These are phyloP conservation scores for Oncorhynchus gorbuscha DNA, from an alignment of 2,113 vertebrate genomes.

Conservation along the genomic window DNA sequence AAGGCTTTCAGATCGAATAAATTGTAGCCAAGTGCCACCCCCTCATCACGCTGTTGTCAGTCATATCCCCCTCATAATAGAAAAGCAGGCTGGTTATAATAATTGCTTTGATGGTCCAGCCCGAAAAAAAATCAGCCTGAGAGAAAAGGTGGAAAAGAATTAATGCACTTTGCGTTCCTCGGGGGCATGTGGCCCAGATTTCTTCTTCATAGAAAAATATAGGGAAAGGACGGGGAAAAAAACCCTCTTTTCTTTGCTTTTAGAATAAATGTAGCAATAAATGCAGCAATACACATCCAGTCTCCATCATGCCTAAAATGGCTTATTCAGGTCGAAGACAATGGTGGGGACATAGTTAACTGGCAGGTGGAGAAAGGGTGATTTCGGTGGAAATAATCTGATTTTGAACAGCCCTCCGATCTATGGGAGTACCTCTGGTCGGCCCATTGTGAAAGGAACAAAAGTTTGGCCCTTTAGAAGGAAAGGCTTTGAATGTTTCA, in stretches of 20 bases:
- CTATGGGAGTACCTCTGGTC: conserved; percentile 76
- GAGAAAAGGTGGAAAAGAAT: conserved; percentile 99
- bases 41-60: conserved; percentile 84
- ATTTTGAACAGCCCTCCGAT: conserved; percentile 83
- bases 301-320: conserved; percentile 79
- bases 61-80: conserved; percentile 93
- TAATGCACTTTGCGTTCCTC: conserved; percentile 94
- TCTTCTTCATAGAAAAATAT: conserved; percentile 74
- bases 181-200: conserved; percentile 98
- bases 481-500: conserved; percentile 77
- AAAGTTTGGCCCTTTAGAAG: conserved; percentile 78
- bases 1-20: conserved; percentile 70
- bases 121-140: conserved; percentile 94
- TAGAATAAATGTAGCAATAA: conserved; percentile 83
- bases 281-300: conserved; percentile 85
- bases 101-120: conserved; percentile 98
- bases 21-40: conserved; percentile 71
- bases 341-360: conserved; percentile 88
- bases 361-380: conserved; percentile 91
- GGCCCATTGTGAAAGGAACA: conserved; percentile 77
- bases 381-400: conserved; percentile 92
- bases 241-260: conserved; percentile 60
- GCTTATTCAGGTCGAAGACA: conserved; percentile 84
- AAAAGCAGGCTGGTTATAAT: conserved; percentile 90
- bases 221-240: background rate